Conservation (phyloP, 1,140 invertebrate genomes). For the Macrobrachium nipponense region DNA sequence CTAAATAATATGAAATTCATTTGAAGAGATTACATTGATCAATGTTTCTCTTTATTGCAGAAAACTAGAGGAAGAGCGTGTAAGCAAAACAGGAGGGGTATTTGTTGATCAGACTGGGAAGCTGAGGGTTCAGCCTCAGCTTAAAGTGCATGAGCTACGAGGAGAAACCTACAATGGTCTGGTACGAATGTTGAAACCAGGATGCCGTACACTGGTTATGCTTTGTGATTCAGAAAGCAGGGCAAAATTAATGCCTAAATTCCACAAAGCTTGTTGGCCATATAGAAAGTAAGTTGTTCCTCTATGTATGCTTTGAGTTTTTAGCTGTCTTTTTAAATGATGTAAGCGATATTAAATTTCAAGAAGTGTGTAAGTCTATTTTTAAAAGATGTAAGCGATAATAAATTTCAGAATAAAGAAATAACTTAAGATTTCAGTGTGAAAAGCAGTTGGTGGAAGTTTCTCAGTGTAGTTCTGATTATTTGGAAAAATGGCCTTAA, state of each 20-base stretch:
- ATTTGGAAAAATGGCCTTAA: too few species aligned
- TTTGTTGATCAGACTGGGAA: constrained; percentile 63
- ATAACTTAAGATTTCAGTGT: too few species aligned
- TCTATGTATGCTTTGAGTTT: constrained; percentile 29
- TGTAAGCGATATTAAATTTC: not conserved
- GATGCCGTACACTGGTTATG: constrained; percentile 91
- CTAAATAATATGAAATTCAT: not conserved
- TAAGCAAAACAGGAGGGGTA: constrained; percentile 66
- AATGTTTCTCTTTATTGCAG: constrained; percentile 68
- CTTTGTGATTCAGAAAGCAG: constrained; percentile 90
- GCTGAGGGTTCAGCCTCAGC: constrained; percentile 69
- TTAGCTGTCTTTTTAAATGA: constrained; percentile 17
- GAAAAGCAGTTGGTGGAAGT: too few species aligned
- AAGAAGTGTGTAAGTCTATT: not conserved
- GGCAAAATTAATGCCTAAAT: constrained; percentile 86
- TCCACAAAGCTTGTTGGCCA: constrained; percentile 94
- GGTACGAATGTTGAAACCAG: constrained; percentile 92
- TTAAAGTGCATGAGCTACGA: constrained; percentile 90
- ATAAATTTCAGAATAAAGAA: too few species aligned
- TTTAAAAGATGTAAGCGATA: too few species aligned
- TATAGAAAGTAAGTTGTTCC: constrained; percentile 83
- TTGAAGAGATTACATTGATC: too few species aligned
- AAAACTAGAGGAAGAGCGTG: constrained; percentile 82
- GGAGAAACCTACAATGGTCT: constrained; percentile 96
- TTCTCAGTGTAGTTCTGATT: too few species aligned